phyloP scores from a whole-genome alignment of 2,797 vertebrate species.

The Parauchenoglanis ngamensis region DNA sequence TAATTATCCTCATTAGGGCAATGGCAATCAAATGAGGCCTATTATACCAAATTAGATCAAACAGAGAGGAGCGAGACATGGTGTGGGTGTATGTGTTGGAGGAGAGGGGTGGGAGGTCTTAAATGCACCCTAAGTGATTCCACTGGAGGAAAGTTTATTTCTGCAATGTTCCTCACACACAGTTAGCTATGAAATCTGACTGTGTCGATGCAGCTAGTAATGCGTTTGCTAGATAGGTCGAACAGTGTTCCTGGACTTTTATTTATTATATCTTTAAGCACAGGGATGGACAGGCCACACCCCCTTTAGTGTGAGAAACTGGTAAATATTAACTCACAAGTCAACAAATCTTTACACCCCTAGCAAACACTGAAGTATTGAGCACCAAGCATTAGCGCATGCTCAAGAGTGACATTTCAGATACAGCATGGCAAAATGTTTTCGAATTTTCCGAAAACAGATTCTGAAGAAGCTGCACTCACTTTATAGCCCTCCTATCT shows the following conservation, averaged over 20 bases:
- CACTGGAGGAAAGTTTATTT: no score
- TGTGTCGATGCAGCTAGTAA: not conserved
- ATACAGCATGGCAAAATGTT: no score
- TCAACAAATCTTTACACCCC: not conserved
- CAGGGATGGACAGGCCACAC: not conserved
- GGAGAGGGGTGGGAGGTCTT: not conserved
- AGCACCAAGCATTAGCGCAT: no score
- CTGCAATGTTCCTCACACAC: not conserved
- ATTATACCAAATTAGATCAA: conserved; percentile 74
- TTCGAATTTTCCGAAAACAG: no score
- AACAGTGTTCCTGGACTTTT: not conserved
- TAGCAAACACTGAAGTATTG: not conserved
- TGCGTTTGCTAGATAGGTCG: not conserved
- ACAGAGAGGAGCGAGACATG: conserved; percentile 56
- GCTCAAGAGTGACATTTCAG: no score
- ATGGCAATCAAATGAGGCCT: conserved; percentile 76
- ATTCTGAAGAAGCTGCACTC: no score
- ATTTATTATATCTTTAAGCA: no score
- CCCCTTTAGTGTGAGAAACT: not conserved
- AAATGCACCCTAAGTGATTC: not conserved
- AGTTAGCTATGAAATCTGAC: not conserved
- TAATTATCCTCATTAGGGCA: conserved; percentile 74
- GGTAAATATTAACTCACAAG: not conserved
- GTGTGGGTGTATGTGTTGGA: not conserved
- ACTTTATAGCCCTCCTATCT: not conserved